Base-by-base conservation (phyloP, 1,140 invertebrate species). In the Vanessa tameamea region DNA sequence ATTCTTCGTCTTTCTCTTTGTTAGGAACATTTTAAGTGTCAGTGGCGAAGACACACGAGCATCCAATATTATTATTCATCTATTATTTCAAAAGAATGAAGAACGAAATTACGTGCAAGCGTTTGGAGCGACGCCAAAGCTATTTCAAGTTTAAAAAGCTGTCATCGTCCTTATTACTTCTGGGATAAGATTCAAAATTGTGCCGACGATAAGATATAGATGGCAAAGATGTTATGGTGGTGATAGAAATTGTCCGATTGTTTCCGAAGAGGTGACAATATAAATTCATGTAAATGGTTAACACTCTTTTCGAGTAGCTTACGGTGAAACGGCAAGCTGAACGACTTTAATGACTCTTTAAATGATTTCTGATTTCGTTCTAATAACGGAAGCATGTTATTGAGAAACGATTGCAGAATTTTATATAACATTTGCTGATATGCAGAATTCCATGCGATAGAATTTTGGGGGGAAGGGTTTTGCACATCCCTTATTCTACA, bases 201-300 rank as follows among this genome's bases (percentile, higher is more conserved):
- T 53, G 26, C 14, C 53, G n/a, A 48, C 4, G 2, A 7, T 1
- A 37, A 4, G 26, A 37, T 61, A 37, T 43, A 6, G 26, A n/a
- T 61, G 14, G 71, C 53, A 72, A 72, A 59, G 47, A 12, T 72
- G 51, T 26, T 26, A 16, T 71, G 77, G 68, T 79, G 75, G 79
- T 84, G 73, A 71, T 70, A 79, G 73, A 84, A 85, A 84, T 80
- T 80, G 69, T 77, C 78, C 85, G 83, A 83, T 85, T 85, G 83
- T 87, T 82, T 77, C 67, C 78, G 82, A 83, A 87, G 81, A 87
- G 87, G 87, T 87, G 83, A 87, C 86, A 84, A 89, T 89, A 82
- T 65, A 77, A 81, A 85, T 85, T 81, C 43, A 51, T 76, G 63
- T 84, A 86, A 85, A 82, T 77, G 69, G 51, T 73, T 66, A 71